Base-by-base conservation (phyloP, 2,888 invertebrate species). In the Pristionchus mayeri region DNA sequence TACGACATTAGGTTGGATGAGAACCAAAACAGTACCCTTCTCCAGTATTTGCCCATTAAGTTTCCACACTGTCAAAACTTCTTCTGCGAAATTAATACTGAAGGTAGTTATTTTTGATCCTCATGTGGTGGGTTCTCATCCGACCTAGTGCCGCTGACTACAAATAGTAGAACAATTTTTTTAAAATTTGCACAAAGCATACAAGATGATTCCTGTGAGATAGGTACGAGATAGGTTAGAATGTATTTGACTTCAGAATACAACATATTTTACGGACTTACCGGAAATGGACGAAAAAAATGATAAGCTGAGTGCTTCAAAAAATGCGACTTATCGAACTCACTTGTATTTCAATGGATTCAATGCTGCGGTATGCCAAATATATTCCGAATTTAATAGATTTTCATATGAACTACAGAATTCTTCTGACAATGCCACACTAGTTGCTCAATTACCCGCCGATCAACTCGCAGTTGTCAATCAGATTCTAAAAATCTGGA, bases 401-500 rank as follows among this genome's bases (percentile, higher is more conserved):
- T 6, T 44, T 13, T 13, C 13, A n/a, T n/a, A n/a, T n/a, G n/a
- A n/a, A n/a, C n/a, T 27, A 11, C 18, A 75, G 75, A 48, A 44
- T 30, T 4, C 24, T 13, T 94, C 94, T 91, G 95, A 95, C 18
- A 75, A 84, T 27, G 57, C 75, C 18, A 75, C 84, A 3, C 40
- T 88, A 11, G 96, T 96, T 2, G 95, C 96, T n/a, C 97, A 97
- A 93, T 94, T 97, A 89, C 96, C 97, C 60, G 96, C 96, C 94
- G 97, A 97, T 91, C 94, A 97, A 54, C 93, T 97, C 87, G 96
- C 96, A 93, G 95, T 96, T 94, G 94, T 97, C 67, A 96, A 96
- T 93, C 95, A 96, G 87, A 94, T 97, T 30, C 96, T 95, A 87
- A 95, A 95, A 92, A 95, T 96, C 93, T 97, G 97, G 97, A 95